Conservation (phyloP, 2,113 vertebrate genomes). For the Gallinago media region DNA sequence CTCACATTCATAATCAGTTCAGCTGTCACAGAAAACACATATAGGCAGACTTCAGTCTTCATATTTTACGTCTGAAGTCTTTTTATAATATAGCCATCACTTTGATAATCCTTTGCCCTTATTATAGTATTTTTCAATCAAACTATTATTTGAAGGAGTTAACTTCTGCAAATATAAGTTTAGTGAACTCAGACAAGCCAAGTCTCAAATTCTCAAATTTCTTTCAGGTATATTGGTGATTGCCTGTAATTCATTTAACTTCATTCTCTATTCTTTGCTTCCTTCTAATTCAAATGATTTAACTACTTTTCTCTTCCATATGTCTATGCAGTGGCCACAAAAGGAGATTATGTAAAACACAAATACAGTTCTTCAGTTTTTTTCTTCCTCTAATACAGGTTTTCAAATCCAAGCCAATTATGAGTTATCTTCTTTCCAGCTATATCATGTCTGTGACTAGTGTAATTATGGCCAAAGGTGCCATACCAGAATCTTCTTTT, state of each 20-base stretch:
- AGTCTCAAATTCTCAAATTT: not conserved
- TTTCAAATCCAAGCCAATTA: not conserved
- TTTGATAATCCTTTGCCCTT: not conserved
- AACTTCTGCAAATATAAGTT: not conserved
- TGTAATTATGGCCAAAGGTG: not conserved
- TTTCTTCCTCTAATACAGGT: not conserved
- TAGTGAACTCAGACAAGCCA: not conserved
- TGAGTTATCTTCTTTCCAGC: not conserved
- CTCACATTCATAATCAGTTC: not conserved
- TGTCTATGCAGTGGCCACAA: not conserved
- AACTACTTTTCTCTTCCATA: not conserved
- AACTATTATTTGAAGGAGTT: not conserved
- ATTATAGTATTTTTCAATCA: not conserved
- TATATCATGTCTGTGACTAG: not conserved
- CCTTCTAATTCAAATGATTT: not conserved
- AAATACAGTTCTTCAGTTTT: not conserved
- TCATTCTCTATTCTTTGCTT: not conserved
- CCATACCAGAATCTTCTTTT: not conserved
- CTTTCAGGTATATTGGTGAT: not conserved
- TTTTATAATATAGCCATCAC: not conserved
- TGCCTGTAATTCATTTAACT: not conserved
- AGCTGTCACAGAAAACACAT: not conserved
- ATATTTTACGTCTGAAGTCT: not conserved
- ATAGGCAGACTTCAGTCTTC: not conserved
- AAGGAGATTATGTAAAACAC: not conserved